A percentile compares a stretch with the other conserved stretches of the same genome.
These are phyloP conservation scores for Protophormia terraenovae DNA, from an alignment of 2,888 invertebrate genomes.

Conservation along the genomic window DNA sequence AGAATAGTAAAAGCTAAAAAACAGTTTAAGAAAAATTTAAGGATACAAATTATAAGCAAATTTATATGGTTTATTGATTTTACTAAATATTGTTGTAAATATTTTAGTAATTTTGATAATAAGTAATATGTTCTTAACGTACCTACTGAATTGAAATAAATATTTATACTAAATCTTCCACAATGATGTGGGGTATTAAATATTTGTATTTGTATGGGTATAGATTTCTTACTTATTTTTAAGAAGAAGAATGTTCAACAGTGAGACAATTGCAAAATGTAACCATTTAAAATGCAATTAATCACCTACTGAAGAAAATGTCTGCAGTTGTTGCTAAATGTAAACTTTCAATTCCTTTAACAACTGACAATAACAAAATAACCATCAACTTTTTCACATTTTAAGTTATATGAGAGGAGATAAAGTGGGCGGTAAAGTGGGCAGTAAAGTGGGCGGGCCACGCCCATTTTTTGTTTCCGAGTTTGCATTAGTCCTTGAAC, in stretches of 20 bases:
- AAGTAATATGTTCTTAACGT: too few relatives aligned
- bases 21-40: background rate
- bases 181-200: background rate
- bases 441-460: too few relatives aligned
- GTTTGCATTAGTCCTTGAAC: too few relatives aligned
- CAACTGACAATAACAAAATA: background rate
- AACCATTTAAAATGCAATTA: conserved; percentile 81
- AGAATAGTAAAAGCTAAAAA: background rate
- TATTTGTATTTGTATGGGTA: background rate
- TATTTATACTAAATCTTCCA: too few relatives aligned
- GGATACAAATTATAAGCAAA: background rate
- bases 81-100: too few relatives aligned
- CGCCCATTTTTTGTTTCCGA: too few relatives aligned
- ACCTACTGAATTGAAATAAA: too few relatives aligned
- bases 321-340: conserved; percentile 75
- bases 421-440: too few relatives aligned
- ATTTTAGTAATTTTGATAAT: too few relatives aligned
- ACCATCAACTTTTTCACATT: too few relatives aligned
- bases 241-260: background rate
- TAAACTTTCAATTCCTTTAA: conserved; percentile 67
- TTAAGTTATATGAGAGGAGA: too few relatives aligned
- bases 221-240: background rate
- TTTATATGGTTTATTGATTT: conserved; percentile 6
- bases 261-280: conserved; percentile 26
- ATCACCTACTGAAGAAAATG: conserved; percentile 73